These are phyloP conservation scores for Forbesichthys papilliferus DNA, from an alignment of 2,113 vertebrate genomes.

Conservation along the genomic window DNA sequence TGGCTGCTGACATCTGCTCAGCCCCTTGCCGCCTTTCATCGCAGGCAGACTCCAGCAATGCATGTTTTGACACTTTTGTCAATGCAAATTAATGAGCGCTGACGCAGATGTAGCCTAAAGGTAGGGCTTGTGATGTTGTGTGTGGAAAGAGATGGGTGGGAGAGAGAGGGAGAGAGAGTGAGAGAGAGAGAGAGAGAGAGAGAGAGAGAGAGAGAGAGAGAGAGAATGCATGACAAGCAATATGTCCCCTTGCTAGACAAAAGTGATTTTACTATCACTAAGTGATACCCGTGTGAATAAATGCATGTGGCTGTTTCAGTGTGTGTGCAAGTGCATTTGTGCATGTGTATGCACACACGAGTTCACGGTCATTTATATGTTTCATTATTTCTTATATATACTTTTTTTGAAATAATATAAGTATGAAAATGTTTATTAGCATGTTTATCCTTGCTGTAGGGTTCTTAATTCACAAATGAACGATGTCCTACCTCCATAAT, in stretches of 20 bases:
- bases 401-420: neutral
- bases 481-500: conserved; percentile 7
- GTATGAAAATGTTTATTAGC: conserved; percentile 15
- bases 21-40: conserved; percentile 69
- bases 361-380: conserved; percentile 1
- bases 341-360: neutral
- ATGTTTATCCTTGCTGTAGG: conserved; percentile 2
- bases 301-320: neutral
- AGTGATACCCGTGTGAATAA: neutral
- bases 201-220: neutral
- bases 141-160: conserved; percentile 49
- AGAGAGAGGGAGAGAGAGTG: conserved; percentile 30
- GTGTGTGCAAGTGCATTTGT: conserved; percentile 8
- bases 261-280: no score
- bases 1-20: conserved; percentile 67
- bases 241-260: no score
- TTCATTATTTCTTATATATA: neutral
- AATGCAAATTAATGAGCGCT: conserved; percentile 79
- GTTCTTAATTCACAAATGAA: conserved; percentile 8
- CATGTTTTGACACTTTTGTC: conserved; percentile 80
- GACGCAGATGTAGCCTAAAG: conserved; percentile 72
- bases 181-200: conserved; percentile 3
- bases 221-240: neutral
- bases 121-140: conserved; percentile 57
- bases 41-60: conserved; percentile 67